phyloP scores from a whole-genome alignment of 2,797 vertebrate species.

The Pterois miles region DNA sequence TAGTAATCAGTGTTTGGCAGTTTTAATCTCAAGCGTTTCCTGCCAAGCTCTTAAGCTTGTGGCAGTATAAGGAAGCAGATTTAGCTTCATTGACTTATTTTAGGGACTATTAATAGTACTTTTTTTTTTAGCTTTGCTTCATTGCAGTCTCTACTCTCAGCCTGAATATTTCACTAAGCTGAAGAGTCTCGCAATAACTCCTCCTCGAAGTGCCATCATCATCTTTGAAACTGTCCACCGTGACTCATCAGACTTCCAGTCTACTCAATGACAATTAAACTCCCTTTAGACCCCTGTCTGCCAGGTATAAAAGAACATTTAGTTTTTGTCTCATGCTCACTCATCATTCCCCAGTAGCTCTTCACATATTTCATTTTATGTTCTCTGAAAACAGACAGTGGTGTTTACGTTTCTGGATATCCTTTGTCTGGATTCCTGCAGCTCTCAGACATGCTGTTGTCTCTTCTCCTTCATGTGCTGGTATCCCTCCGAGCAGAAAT shows the following conservation, averaged over 20 bases:
- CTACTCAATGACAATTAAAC: constrained; percentile 5
- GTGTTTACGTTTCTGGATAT: constrained; percentile 20
- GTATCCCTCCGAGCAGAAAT: constrained; percentile 11
- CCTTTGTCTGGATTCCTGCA: constrained; percentile 3
- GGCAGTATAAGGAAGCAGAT: constrained; percentile 54
- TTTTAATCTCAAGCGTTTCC: constrained; percentile 66
- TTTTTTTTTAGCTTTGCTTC: constrained; percentile 33
- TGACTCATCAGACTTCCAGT: constrained; percentile 27
- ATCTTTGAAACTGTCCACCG: constrained; percentile 4
- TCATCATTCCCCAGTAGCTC: constrained; percentile 10
- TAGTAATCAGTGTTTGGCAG: constrained; percentile 68
- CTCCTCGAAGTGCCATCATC: constrained; percentile 11
- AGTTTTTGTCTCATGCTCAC: constrained; percentile 12
- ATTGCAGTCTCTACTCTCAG: background rate
- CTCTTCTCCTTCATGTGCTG: constrained; percentile 1
- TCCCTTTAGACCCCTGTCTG: background rate
- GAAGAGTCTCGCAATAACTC: constrained; percentile 20
- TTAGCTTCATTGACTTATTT: constrained; percentile 66
- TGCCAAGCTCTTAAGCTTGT: constrained; percentile 67
- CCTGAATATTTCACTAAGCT: constrained; percentile 46
- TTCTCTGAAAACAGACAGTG: constrained; percentile 16
- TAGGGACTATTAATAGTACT: constrained; percentile 58
- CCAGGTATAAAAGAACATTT: constrained; percentile 17
- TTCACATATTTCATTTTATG: constrained; percentile 19
- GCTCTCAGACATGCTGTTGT: background rate